Evolutionary conservation across 2,113 vertebrate species (phyloP).

Genomic region (Ochotona princeps): DNA sequence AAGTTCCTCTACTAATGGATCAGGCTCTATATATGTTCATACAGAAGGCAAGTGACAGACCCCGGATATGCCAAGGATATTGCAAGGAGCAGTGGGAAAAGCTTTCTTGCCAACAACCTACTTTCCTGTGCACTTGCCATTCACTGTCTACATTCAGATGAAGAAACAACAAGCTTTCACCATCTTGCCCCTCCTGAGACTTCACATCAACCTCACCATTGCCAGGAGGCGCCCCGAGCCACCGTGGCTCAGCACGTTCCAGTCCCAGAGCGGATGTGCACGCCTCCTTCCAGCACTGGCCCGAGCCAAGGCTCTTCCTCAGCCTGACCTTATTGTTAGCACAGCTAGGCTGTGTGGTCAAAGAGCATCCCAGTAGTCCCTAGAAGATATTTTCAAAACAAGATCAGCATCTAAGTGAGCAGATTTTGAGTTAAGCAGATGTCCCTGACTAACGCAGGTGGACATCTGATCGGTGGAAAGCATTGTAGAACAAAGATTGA

Average conservation of each 20-base stretch:
- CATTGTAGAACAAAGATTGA: neutral
- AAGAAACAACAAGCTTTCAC: neutral
- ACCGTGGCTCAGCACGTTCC: neutral
- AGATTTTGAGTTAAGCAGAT: neutral
- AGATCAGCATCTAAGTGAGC: neutral
- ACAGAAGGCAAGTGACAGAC: neutral
- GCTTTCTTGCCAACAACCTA: neutral
- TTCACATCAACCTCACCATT: neutral
- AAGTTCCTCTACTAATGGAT: conserved; percentile 2
- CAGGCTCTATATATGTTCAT: neutral
- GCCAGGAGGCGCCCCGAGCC: neutral
- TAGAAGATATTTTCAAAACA: neutral
- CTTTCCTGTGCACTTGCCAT: neutral
- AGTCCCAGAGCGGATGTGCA: neutral
- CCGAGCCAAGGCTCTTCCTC: neutral
- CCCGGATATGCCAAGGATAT: neutral
- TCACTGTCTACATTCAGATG: neutral
- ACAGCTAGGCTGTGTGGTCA: neutral
- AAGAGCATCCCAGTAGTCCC: neutral
- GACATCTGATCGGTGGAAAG: neutral
- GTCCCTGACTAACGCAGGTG: neutral
- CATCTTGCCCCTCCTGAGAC: neutral
- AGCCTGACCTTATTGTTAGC: neutral
- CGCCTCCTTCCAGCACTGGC: neutral
- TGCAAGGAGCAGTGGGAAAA: neutral